These are phyloP conservation scores for Peribatodes rhomboidaria DNA, from an alignment of 2,888 invertebrate genomes.

Conservation along the genomic window DNA sequence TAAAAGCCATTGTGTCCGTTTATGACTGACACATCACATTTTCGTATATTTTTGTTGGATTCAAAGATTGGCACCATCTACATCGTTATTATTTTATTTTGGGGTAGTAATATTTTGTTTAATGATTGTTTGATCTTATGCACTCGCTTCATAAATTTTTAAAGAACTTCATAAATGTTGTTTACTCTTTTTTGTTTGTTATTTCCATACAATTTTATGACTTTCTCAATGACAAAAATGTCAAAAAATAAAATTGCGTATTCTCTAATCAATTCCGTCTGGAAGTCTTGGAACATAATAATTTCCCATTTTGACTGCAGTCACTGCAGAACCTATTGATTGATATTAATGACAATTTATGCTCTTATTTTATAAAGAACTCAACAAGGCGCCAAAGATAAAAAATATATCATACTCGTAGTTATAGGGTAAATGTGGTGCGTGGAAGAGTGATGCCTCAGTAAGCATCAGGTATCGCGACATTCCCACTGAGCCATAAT, in stretches of 20 bases:
- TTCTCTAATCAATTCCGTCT: too few species aligned
- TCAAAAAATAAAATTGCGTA: not conserved
- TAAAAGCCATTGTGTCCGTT: constrained; percentile 22
- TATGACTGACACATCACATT: constrained; percentile 18
- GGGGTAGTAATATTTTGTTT: not conserved
- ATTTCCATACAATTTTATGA: not conserved
- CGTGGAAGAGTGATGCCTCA: constrained; percentile 54
- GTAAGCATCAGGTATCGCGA: constrained; percentile 64
- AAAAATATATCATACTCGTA: constrained; percentile 17
- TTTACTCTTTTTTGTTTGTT: not conserved
- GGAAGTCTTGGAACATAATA: too few species aligned
- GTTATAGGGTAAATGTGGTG: constrained; percentile 24
- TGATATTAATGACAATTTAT: not conserved
- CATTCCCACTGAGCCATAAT: constrained; percentile 68
- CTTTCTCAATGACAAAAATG: not conserved
- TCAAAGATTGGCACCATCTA: constrained; percentile 1
- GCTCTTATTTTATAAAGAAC: constrained; percentile 1
- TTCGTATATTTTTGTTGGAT: constrained; percentile 16
- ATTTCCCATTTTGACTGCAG: too few species aligned
- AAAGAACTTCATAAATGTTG: not conserved
- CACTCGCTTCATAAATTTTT: not conserved
- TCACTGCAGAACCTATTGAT: too few species aligned
- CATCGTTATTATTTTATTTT: constrained; percentile 3
- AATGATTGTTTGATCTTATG: not conserved
- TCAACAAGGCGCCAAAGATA: not conserved